Evolutionary conservation across 2,888 invertebrate genomes (phyloP), one percentile per base, ranked within the genome.

Genomic region (Tryphoninae sp.): DNA sequence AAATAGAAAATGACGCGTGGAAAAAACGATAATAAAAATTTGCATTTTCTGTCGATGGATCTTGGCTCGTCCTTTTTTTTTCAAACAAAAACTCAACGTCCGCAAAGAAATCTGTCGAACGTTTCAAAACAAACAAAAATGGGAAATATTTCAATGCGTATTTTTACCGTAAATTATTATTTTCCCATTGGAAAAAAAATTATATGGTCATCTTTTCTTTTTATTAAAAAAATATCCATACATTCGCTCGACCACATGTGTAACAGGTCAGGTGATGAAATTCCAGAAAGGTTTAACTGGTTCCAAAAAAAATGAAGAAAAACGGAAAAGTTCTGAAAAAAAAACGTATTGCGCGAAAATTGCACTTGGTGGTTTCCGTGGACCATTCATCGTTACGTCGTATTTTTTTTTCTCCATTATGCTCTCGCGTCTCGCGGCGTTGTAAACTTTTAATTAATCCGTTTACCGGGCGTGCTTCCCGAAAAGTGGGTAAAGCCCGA

Each of bases 361-460:
- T 65, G 16, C 53, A 72, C 64, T 16, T 45, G 55, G 26, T 23
- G 19, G 61, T 62, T 64, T 75, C 33, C 22, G 9, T 9, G 42
- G 23, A 9, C 16, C 64, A 58, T 80, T 69, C 62, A 59, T 64
- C 26, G 64, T 61, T 11, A 19, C 42, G 51, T 58, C 59, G 6
- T 62, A 61, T 74, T 68, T 58, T 62, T 62, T 71, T 71, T 58
- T 61, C 49, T 64, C 69, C 65, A 55, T 64, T 75, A 64, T 22
- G 51, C 62, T 62, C 51, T 33, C 42, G 26, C 51, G 55, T 42
- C 59, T 65, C 69, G 55, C 22, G 26, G 61, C 67, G 68, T 73
- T 68, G 40, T 76, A 69, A 82, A 82, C 76, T 82, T 82, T 79
- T 76, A 79, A 82, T 82, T 79, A 79, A 76, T 82, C 76, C 79